Evolutionary conservation across 2,113 vertebrate genomes (phyloP).

Genomic region (Athene cunicularia): DNA sequence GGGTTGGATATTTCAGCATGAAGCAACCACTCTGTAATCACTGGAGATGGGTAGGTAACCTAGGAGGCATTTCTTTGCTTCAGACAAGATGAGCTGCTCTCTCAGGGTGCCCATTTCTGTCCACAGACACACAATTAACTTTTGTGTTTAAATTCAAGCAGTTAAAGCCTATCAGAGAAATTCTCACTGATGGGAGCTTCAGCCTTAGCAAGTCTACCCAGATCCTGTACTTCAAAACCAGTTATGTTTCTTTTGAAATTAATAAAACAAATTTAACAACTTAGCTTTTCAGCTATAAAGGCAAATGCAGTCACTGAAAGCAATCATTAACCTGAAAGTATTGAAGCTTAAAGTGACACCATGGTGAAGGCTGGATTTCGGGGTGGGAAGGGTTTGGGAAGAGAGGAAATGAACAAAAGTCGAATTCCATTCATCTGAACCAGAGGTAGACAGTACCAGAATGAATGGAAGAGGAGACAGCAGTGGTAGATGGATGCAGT

Average conservation of each 20-base stretch:
- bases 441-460: background rate
- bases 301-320: background rate
- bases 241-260: background rate
- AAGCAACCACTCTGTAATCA: background rate
- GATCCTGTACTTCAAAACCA: background rate
- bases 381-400: background rate
- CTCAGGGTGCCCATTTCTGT: background rate
- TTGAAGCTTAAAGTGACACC: background rate
- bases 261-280: background rate
- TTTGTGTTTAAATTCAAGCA: background rate
- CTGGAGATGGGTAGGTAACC: no score
- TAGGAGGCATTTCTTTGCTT: background rate
- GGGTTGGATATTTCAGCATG: background rate
- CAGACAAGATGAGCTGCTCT: background rate
- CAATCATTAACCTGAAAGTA: background rate
- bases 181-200: background rate
- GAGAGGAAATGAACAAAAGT: background rate
- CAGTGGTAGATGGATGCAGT: background rate
- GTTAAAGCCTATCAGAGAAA: background rate
- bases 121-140: background rate
- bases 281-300: background rate
- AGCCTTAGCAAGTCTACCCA: fast-evolving
- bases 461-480: background rate
- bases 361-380: background rate
- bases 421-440: background rate